Conservation (phyloP, 2,113 vertebrate genomes). For the Rhineura floridana region DNA sequence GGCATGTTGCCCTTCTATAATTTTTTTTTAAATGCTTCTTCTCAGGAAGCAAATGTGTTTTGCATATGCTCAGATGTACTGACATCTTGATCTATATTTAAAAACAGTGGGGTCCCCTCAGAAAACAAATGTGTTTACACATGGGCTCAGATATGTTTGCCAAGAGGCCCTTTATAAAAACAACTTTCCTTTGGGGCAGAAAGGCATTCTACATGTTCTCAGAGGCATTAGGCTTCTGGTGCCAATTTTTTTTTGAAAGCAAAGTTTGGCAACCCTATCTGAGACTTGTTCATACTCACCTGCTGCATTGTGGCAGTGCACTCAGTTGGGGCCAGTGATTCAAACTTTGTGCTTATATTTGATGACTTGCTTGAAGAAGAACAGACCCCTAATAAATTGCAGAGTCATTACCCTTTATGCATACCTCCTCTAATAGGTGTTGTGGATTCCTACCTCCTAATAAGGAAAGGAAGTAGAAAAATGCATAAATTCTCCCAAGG, state of each 20-base stretch:
- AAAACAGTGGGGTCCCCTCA: too few species aligned
- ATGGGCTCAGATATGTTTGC: not conserved
- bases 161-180: not conserved
- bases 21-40: too few species aligned
- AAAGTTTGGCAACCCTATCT: not conserved
- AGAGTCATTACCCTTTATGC: constrained; percentile 82
- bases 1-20: too few species aligned
- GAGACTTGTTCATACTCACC: not conserved
- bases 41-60: too few species aligned
- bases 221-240: not conserved
- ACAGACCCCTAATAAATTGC: constrained; percentile 82
- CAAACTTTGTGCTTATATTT: constrained; percentile 30
- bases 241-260: not conserved
- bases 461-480: constrained; percentile 86
- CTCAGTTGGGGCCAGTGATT: constrained; percentile 37
- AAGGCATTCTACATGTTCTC: not conserved
- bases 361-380: constrained; percentile 79
- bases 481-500: constrained; percentile 84
- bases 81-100: too few species aligned
- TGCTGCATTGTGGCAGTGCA: not conserved
- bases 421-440: constrained; percentile 85
- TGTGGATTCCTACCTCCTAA: constrained; percentile 82
- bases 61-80: too few species aligned
- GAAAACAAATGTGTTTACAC: not conserved
- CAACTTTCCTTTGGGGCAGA: too few species aligned